Base-by-base conservation (phyloP, 1,140 invertebrate species). In the Aphelenchoides besseyi region DNA sequence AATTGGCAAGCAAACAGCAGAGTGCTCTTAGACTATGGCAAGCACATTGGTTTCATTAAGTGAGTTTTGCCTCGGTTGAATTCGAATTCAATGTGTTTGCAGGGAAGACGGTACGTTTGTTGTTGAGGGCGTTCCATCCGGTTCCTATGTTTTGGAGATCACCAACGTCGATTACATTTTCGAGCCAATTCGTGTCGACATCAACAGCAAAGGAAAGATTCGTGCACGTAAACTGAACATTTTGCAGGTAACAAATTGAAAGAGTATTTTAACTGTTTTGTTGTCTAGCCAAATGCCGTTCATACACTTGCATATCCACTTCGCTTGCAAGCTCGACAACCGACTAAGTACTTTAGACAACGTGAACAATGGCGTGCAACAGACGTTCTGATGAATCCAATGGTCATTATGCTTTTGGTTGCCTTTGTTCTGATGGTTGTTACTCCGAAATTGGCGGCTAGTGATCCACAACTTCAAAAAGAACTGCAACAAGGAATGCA, bases 161-260 rank as follows among this genome's bases (percentile, higher is more conserved):
- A 85, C 92, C 5, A 91, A 96, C 87, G 91, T 94, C 2, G 91
- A 95, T 81, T 94, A 90, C 81, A 88, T 91, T 71, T 98, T 94
- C 81, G 94, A 97, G 79, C 91, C 92, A 2, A 90, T 93, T 0
- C 88, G 94, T 71, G 92, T 97, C 0, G 94, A 97, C 86, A 95
- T 97, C 59, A 96, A 93, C 84, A 91, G 90, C 0, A 95, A 94
- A 85, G 96, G 96, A 28, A 98, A 98, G 86, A 93, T 92, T 74
- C 88, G 96, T 74, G 95, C 94, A 0, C 88, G 96, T 57, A 93
- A 92, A 87, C 90, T 98, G 0, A 98, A 98, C 86, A 90, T 93
- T 80, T 90, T 98, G 64, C 94, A 97, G 85, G 92, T 92, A 0
- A 91, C 59, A n/a, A 18, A 30, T 41, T 41, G 37, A 8, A 41